These are phyloP conservation scores for Leptatherina wallacei DNA, from an alignment of 2,797 vertebrate genomes.

Conservation along the genomic window DNA sequence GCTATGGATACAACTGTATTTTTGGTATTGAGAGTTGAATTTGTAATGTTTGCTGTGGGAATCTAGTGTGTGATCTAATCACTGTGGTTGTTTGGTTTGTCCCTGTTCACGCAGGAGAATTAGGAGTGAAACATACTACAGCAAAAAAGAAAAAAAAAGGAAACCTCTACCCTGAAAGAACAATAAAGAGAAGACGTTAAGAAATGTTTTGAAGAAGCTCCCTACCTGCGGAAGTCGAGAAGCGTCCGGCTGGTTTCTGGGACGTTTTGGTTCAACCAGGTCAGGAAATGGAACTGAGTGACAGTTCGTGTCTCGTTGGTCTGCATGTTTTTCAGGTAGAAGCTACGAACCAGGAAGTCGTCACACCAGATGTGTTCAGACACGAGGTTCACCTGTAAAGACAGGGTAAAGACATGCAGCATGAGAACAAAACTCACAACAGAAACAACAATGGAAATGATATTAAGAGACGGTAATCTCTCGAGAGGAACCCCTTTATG, in stretches of 20 bases:
- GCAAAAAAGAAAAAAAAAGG: background rate
- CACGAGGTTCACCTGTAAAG: conserved; percentile 86
- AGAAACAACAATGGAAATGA: no score
- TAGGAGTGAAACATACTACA: background rate
- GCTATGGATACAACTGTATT: background rate
- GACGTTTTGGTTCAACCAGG: conserved; percentile 92
- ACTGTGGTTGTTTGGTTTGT: background rate
- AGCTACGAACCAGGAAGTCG: conserved; percentile 96
- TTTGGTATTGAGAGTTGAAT: background rate
- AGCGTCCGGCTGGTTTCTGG: conserved; percentile 91
- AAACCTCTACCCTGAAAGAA: background rate
- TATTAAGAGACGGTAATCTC: background rate
- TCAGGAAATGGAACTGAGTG: conserved; percentile 98
- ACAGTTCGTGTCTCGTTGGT: conserved; percentile 94
- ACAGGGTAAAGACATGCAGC: background rate
- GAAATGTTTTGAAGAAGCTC: background rate
- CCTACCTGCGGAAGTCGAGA: conserved; percentile 98
- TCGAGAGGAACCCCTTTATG: background rate
- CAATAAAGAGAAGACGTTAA: background rate
- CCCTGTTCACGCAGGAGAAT: background rate
- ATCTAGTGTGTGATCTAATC: background rate
- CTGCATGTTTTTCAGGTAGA: conserved; percentile 98
- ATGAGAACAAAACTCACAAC: background rate
- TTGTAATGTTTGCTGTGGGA: background rate
- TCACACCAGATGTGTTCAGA: conserved; percentile 99